Conservation (phyloP, 1,140 invertebrate species). For the Carposina sasakii region DNA sequence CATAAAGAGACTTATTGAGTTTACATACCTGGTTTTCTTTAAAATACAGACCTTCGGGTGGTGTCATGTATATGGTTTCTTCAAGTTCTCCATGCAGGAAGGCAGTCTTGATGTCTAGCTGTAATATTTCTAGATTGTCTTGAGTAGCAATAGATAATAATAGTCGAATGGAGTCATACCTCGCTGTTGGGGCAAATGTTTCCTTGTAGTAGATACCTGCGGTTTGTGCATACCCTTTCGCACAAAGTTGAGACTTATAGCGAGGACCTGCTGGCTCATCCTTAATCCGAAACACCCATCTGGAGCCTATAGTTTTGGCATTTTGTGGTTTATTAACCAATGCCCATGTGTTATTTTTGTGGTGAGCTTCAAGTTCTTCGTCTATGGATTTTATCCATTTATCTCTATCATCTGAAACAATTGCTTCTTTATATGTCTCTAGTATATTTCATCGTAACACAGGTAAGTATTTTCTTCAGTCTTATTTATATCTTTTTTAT, state of each 20-base stretch:
- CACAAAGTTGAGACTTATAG: constrained; percentile 26
- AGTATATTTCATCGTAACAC: constrained; percentile 19
- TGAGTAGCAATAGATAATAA: constrained; percentile 25
- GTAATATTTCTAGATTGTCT: constrained; percentile 27
- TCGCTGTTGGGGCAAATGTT: constrained; percentile 21
- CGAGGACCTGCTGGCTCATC: constrained; percentile 23
- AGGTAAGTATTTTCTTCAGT: constrained; percentile 13
- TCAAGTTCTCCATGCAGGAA: constrained; percentile 32
- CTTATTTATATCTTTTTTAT: constrained; percentile 8
- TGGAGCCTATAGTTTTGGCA: constrained; percentile 38
- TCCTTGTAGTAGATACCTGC: constrained; percentile 36
- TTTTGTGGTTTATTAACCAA: constrained; percentile 30
- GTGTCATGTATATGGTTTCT: constrained; percentile 28
- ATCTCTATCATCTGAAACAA: constrained; percentile 13
- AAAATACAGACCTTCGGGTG: constrained; percentile 23
- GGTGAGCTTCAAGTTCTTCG: constrained; percentile 32
- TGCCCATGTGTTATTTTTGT: constrained; percentile 34
- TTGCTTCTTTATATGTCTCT: constrained; percentile 20
- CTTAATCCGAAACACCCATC: constrained; percentile 52
- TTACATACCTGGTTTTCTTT: constrained; percentile 37
- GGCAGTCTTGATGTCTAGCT: constrained; percentile 33
- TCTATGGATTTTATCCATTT: constrained; percentile 33
- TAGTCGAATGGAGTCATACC: constrained; percentile 35
- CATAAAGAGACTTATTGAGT: constrained; percentile 48
- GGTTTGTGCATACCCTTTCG: constrained; percentile 29